Evolutionary conservation across 2,113 vertebrate species (phyloP).

Genomic region (Aplodontia rufa): DNA sequence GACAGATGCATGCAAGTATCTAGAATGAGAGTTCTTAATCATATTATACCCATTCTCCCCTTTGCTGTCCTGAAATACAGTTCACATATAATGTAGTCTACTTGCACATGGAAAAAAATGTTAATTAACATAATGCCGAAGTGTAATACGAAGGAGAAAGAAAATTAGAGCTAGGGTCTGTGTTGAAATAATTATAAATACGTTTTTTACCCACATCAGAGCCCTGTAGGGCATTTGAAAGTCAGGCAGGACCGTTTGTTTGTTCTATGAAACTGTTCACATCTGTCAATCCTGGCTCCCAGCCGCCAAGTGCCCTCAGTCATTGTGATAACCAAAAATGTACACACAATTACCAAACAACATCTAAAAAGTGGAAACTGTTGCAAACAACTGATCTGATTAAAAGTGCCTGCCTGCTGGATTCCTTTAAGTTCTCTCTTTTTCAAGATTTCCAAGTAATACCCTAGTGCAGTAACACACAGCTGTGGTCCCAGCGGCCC

Average conservation of each 20-base stretch:
- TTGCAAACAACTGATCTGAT: neutral
- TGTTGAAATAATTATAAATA: slow-evolving; percentile 51
- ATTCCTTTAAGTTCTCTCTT: neutral
- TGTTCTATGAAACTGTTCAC: slow-evolving; percentile 1
- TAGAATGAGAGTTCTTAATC: neutral
- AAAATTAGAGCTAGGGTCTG: slow-evolving; percentile 17
- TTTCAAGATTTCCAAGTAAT: neutral
- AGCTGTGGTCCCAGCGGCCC: too few relatives aligned
- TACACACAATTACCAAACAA: neutral
- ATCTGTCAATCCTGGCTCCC: neutral
- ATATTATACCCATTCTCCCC: neutral
- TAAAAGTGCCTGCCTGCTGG: neutral
- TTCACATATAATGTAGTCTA: neutral
- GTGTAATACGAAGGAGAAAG: slow-evolving; percentile 14
- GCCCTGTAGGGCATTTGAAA: neutral
- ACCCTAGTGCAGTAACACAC: too few relatives aligned
- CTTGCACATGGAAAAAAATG: neutral
- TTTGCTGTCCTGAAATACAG: slow-evolving; percentile 44
- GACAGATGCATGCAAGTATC: neutral
- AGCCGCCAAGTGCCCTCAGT: neutral
- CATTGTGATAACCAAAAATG: neutral
- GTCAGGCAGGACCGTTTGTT: neutral
- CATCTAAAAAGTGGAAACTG: neutral
- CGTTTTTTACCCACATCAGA: neutral
- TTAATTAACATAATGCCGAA: neutral